Base-by-base conservation (phyloP, 2,113 vertebrate species). In the Microcebus griseorufus region DNA sequence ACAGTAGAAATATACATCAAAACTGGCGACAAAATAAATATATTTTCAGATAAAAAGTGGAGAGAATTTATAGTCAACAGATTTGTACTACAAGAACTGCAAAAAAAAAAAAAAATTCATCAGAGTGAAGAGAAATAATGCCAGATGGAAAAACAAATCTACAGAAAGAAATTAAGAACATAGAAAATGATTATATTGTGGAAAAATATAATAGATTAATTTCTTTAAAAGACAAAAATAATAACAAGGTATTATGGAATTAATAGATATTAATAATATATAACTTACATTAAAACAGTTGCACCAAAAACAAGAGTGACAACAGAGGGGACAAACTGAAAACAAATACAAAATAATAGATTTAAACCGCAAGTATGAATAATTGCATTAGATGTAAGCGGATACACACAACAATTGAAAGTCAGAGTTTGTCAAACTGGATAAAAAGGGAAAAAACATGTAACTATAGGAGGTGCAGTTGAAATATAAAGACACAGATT, bases 11-110 rank as follows among this genome's bases (percentile, higher is more conserved):
- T 58, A 51, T 29, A 58, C 64, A 69, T 79, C 69, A 87, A 79
- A 96, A 82, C 17, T 93, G 65, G 78, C 39, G 25, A 67, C 75
- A 14, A 93, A 82, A 96, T 86, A 92, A 80, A 96, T 29, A 34
- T 72, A 87, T 78, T 32, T 78, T 94, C 29, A 69, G 32, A 79
- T 72, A 92, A 95, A 92, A 95, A 95, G 9, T 53, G 6, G 29
- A 82, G 37, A 81, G 5, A 94, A 89, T n/a, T 65, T 20, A 39
- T 27, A 86, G 73, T 20, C 55, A 84, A 70, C 12, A 96, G 27
- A 86, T 14, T 2, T 42, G 73, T 23, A 65, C 6, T 80, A 64
- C 1, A 86, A 58, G n/a, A 93, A 89, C 92, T 82, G 16, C 58
- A 51, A 62, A 64, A 64, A 64, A 62, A 60, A 62, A 45, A 45